Conservation (phyloP, 2,113 vertebrate species). For the Silurus asotus region DNA sequence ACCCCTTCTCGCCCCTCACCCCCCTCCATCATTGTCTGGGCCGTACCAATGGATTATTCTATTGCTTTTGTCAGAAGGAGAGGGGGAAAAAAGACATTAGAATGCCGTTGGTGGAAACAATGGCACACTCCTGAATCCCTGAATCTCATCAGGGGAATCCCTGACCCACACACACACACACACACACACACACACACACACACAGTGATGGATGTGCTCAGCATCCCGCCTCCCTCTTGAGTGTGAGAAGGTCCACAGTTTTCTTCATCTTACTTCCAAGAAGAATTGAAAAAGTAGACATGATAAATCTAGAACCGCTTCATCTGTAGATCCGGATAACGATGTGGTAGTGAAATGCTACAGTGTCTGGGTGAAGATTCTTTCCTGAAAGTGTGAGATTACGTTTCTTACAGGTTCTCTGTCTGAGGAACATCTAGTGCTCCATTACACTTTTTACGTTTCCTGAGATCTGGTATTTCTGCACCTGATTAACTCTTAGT, state of each 20-base stretch:
- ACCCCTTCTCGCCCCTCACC: constrained; percentile 54
- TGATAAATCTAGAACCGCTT: neutral
- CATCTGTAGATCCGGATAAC: neutral
- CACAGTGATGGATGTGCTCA: neutral
- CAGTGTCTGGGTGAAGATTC: neutral
- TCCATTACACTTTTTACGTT: too few relatives aligned
- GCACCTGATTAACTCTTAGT: too few relatives aligned
- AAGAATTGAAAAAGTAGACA: neutral
- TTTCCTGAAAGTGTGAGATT: neutral
- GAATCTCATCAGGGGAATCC: constrained; percentile 59
- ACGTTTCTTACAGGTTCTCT: neutral
- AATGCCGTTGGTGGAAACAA: constrained; percentile 65
- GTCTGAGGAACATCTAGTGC: neutral
- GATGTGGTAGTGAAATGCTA: neutral
- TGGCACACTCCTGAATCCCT: constrained; percentile 61
- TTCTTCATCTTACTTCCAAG: neutral
- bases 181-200: constrained; percentile 17
- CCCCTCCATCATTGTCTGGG: constrained; percentile 70
- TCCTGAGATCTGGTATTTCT: too few relatives aligned
- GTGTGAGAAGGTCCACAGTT: neutral
- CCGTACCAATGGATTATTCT: constrained; percentile 77
- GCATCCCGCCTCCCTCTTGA: neutral
- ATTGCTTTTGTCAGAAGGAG: constrained; percentile 71
- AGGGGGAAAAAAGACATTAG: constrained; percentile 71
- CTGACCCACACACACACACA: constrained; percentile 41